Conservation (phyloP, 2,797 vertebrate genomes). For the Cossypha dichroa region DNA sequence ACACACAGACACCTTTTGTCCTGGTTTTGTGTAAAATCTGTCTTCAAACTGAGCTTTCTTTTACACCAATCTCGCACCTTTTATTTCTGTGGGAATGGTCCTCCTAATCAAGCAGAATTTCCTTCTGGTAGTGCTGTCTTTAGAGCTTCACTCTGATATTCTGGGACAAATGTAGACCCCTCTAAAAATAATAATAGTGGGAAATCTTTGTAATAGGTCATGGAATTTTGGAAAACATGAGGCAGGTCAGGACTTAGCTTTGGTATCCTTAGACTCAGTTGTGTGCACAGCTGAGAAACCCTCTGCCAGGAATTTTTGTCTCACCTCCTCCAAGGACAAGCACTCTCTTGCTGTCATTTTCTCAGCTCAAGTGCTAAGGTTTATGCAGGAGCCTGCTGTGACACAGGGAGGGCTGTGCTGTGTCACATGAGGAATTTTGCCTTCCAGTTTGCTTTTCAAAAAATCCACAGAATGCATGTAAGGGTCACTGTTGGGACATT, state of each 20-base stretch:
- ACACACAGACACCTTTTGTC: not conserved
- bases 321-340: not conserved
- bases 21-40: not conserved
- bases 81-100: not conserved
- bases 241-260: not conserved
- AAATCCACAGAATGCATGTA: not conserved
- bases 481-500: not conserved
- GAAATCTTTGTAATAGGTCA: not conserved
- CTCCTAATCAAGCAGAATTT: not conserved
- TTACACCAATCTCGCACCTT: not conserved
- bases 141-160: not conserved
- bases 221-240: not conserved
- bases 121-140: not conserved
- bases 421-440: not conserved
- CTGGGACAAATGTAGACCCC: not conserved
- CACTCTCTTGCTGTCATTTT: not conserved
- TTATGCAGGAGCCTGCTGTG: not conserved
- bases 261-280: not conserved
- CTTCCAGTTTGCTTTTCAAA: not conserved
- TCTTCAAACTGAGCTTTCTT: not conserved
- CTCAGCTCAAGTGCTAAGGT: not conserved
- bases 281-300: not conserved
- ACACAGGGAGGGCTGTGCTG: accelerated
- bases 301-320: not conserved
- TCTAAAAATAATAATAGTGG: not conserved